Conservation (phyloP, 2,888 invertebrate genomes). For the Parelbella ahira region DNA sequence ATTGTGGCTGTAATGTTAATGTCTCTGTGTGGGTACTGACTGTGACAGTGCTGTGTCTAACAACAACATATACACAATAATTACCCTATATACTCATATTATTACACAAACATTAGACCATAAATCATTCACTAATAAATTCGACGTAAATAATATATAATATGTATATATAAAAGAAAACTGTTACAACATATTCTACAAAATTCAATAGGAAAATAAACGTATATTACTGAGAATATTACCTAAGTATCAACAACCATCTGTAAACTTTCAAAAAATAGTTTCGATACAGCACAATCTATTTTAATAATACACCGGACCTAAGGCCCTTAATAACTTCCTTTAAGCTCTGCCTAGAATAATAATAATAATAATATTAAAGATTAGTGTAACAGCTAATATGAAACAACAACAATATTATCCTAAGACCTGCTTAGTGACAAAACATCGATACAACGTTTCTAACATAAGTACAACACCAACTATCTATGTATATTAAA, state of each 20-base stretch:
- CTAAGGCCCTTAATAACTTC: conserved; percentile 64
- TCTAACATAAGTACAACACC: conserved; percentile 69
- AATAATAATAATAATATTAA: conserved; percentile 31
- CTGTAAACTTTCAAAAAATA: conserved; percentile 70
- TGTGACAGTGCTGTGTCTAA: conserved; percentile 60
- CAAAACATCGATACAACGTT: conserved; percentile 39
- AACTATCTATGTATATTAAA: conserved; percentile 61
- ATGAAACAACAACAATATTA: conserved; percentile 22
- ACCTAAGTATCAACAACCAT: conserved; percentile 77
- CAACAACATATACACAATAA: conserved; percentile 24
- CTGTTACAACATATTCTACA: conserved; percentile 34
- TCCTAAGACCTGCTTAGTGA: conserved; percentile 27
- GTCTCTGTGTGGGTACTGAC: conserved; percentile 54
- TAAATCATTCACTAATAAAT: conserved; percentile 55
- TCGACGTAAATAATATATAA: conserved; percentile 35
- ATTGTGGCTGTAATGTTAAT: conserved; percentile 55
- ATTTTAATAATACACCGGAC: conserved; percentile 53
- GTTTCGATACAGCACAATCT: conserved; percentile 61
- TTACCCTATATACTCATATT: conserved; percentile 26
- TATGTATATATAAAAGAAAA: too few species aligned
- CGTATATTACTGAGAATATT: conserved; percentile 57
- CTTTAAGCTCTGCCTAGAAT: conserved; percentile 36
- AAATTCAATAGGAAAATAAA: conserved; percentile 24
- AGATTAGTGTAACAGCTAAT: conserved; percentile 23
- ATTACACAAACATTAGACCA: conserved; percentile 37